Conservation (phyloP, 2,113 vertebrate genomes). For the Rhinolophus ferrumequinum region DNA sequence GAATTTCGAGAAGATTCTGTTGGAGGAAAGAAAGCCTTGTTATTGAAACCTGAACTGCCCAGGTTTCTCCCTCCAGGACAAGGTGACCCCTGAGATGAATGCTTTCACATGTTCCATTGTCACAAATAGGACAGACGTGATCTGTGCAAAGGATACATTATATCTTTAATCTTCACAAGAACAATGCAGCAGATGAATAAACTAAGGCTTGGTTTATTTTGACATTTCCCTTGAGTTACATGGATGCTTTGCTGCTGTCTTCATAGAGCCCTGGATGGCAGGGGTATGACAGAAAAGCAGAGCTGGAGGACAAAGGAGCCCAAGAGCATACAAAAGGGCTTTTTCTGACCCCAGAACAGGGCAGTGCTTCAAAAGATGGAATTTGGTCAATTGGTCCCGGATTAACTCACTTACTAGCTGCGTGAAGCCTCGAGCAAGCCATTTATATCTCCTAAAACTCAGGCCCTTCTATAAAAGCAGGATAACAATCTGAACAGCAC, state of each 20-base stretch:
- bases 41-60: neutral
- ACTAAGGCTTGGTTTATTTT: neutral
- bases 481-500: neutral
- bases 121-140: neutral
- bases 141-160: neutral
- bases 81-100: neutral
- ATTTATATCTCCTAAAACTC: neutral
- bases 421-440: neutral
- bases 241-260: neutral
- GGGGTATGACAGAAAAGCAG: neutral
- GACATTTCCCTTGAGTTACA: neutral
- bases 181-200: neutral
- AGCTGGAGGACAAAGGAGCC: neutral
- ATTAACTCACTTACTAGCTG: neutral
- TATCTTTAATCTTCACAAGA: neutral
- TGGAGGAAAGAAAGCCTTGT: conserved; percentile 30
- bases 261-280: neutral
- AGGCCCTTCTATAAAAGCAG: neutral
- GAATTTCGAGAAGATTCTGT: conserved; percentile 96
- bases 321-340: neutral
- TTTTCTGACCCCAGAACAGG: neutral
- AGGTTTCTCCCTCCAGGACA: neutral
- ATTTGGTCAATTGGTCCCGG: neutral
- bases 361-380: neutral
- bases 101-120: fast-evolving